Base-by-base conservation (phyloP, 2,797 vertebrate species). In the Eospalax fontanierii region DNA sequence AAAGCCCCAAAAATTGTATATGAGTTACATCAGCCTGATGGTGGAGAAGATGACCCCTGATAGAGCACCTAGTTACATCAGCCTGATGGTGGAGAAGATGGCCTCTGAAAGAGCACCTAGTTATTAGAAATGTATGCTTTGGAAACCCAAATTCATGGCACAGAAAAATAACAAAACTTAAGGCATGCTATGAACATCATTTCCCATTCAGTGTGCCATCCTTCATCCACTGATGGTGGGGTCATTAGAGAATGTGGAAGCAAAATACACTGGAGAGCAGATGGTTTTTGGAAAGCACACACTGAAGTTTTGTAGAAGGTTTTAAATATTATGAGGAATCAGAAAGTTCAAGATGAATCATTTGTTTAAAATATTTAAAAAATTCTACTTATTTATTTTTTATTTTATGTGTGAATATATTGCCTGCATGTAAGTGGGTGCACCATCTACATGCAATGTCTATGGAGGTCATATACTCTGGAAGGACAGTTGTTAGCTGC, bases 141-240 rank as follows among this genome's bases (percentile, higher is more conserved):
- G 98, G 99, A 99, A 98, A 99, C 99, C 98, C 99, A 99, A 97
- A 99, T 99, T 99, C 99, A 99, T 99, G 2, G 99, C 99, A 97
- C 99, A 99, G 98, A 99, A 99, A 98, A 99, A 99, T 98, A 99
- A 99, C 99, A 99, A 99, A 98, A 99, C 99, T 98, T 99, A 99
- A 99, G 99, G 99, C 46, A 91, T 98, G 99, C 90, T 99, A 99
- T 95, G 99, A 99, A 97, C 99, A 99, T 99, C 99, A 10, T 99
- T 99, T 98, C 99, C 99, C 98, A 99, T 99, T 98, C 99, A 99
- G 97, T 99, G 99, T 96, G 99, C 99, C 95, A 99, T 99, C 97
- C 99, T 99, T 97, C 99, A 99, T 96, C 99, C 99, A 8, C 99
- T 99, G 96, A 99, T 99, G 97, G 99, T 99, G 99, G 99, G 93